Evolutionary conservation across 1,140 invertebrate species (phyloP), one percentile per base, ranked within the genome.

Genomic region (Neodiprion pinetum): DNA sequence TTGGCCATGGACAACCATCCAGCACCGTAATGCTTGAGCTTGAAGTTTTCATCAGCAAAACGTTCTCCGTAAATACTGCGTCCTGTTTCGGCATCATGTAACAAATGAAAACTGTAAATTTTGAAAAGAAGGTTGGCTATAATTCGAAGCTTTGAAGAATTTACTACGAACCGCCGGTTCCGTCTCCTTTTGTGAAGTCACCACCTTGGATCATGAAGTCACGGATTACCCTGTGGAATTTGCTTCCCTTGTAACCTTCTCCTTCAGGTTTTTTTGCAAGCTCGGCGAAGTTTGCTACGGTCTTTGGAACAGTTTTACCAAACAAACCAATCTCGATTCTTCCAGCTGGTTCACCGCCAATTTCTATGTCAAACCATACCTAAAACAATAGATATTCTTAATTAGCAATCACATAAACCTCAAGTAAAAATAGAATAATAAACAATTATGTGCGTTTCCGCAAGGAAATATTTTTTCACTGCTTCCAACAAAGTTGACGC

Each of bases 1-100:
- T 99, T 98, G 71, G 97, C 97, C 97, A 99, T 99, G 0, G 96
- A 97, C 71, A 98, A 86, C 96, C 96, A 98, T 72, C 98, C 98
- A 84, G 97, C 93, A 71, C 97, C 97, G 86, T 97, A 98, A 85
- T 99, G 98, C 83, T 96, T 97, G 81, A 99, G 91, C 88, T 98
- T 98, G 90, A 99, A 99, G 90, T 99, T 99, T 85, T 99, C 97
- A 91, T 99, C 98, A 67, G 92, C 93, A 86, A 99, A 99, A 73
- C 94, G 92, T 68, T 96, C 95, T 74, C 97, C 97, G 84, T 96
- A 99, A 82, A 99, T 99, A 80, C 96, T 98, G 65, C 91, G 91
- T 75, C 97, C 95, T 96, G 79, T 70, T 21, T 70, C 9, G 11
- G 21, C 21, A 40, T 40, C 1, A 40, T 40, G 28, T 40, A 9